A percentile compares a stretch with the other conserved stretches of the same genome.
These are phyloP conservation scores for Melieria picta DNA, from an alignment of 2,888 invertebrate genomes.

Conservation along the genomic window DNA sequence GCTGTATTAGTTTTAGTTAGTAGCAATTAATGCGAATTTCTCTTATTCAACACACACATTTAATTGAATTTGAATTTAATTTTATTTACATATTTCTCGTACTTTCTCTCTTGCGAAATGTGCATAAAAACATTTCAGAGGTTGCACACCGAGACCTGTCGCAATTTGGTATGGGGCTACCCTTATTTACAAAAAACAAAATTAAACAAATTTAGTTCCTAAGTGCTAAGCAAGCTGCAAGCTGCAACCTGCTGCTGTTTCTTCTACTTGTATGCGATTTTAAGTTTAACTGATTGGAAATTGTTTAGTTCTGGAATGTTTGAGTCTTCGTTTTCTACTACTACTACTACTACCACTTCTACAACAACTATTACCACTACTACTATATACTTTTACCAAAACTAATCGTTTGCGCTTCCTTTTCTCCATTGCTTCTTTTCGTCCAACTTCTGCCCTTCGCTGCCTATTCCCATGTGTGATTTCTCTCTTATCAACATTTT, in stretches of 20 bases:
- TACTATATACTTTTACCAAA: no score
- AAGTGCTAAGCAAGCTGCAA: conserved; percentile 25
- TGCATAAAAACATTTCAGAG: conserved; percentile 53
- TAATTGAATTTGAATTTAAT: conserved; percentile 33
- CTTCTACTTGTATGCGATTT: conserved; percentile 26
- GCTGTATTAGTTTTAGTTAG: background rate
- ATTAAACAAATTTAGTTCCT: conserved; percentile 15
- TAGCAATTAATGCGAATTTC: no score
- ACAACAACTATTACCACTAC: no score
- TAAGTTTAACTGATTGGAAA: conserved; percentile 18
- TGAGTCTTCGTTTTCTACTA: conserved; percentile 6
- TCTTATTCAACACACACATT: background rate
- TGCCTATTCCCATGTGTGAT: no score
- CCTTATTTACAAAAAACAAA: conserved; percentile 10
- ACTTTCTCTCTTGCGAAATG: conserved; percentile 27
- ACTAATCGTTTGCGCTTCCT: background rate
- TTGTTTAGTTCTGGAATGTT: conserved; percentile 3
- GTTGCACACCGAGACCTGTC: conserved; percentile 67
- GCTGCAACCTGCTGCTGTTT: conserved; percentile 19
- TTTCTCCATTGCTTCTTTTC: background rate
- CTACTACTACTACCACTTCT: no score
- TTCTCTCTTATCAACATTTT: background rate
- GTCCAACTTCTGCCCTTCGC: background rate
- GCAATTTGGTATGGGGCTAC: conserved; percentile 66
- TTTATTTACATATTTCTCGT: conserved; percentile 32